Evolutionary conservation across 30 jellyfish, hydroid and myxozoan genomes (phyloP).

Genomic region (Aurelia aurita): DNA sequence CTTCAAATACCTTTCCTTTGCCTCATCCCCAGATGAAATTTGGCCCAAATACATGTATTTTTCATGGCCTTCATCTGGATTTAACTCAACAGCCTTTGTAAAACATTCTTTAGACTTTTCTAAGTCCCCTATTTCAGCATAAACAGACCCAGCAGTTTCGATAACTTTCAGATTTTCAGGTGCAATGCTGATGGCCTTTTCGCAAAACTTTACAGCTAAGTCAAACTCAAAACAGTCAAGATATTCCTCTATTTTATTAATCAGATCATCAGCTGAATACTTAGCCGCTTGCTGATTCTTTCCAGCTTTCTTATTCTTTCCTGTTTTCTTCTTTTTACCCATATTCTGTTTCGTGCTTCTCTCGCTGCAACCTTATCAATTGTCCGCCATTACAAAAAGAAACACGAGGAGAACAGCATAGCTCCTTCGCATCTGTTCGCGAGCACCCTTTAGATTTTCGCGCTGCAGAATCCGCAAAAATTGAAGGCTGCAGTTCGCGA

Average conservation of each 20-base stretch:
- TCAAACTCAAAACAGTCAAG: conserved; percentile 90
- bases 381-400: conserved; percentile 26
- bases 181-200: conserved; percentile 82
- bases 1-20: conserved; percentile 80
- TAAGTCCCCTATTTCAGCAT: conserved; percentile 88
- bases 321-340: conserved; percentile 34
- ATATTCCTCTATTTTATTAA: conserved; percentile 70
- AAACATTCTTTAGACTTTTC: conserved; percentile 66
- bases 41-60: conserved; percentile 97
- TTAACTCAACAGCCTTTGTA: conserved; percentile 78
- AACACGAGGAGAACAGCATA: background rate
- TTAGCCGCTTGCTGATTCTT: background rate
- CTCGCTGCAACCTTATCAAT: background rate
- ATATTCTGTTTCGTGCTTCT: background rate
- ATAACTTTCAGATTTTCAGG: conserved; percentile 68
- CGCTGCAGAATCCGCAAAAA: too few species aligned
- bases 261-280: conserved; percentile 84
- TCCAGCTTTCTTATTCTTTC: conserved; percentile 28
- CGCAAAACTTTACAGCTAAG: conserved; percentile 89
- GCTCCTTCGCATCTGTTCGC: background rate
- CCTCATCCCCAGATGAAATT: conserved; percentile 83
- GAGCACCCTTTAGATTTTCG: background rate
- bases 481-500: too few species aligned
- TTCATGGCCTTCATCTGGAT: conserved; percentile 84
- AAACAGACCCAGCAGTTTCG: conserved; percentile 85